These are phyloP conservation scores for Bothrops jararaca DNA, from an alignment of 2,113 vertebrate species.

Conservation along the genomic window DNA sequence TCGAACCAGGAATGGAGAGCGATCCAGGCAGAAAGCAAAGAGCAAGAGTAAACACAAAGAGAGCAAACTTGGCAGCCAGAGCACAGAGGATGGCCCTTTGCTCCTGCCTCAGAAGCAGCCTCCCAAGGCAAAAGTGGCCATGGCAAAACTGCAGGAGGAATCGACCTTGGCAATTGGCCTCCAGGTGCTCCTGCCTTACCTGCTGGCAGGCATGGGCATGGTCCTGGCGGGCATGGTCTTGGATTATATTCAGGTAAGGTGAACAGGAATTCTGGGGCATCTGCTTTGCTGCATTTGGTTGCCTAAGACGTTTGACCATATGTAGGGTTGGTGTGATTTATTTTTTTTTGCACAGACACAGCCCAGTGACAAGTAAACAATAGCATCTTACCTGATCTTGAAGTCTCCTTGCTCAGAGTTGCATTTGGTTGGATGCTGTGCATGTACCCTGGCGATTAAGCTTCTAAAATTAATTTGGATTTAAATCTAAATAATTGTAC, in stretches of 20 bases:
- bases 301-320: background rate
- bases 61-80: constrained; percentile 46
- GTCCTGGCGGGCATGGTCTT: constrained; percentile 83
- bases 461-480: background rate
- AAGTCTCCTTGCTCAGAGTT: background rate
- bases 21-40: constrained; percentile 66
- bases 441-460: background rate
- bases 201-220: constrained; percentile 85
- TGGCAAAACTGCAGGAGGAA: constrained; percentile 74
- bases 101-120: constrained; percentile 56
- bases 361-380: background rate
- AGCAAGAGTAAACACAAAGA: constrained; percentile 66
- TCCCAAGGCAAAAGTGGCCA: constrained; percentile 63
- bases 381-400: background rate
- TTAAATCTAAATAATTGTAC: background rate
- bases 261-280: background rate
- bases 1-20: constrained; percentile 70
- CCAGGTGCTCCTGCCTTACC: constrained; percentile 80
- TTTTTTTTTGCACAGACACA: background rate
- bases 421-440: background rate
- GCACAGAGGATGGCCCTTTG: constrained; percentile 62
- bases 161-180: constrained; percentile 69
- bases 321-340: background rate
- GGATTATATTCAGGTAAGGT: constrained; percentile 81
- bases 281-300: background rate